A percentile compares a stretch with the other conserved stretches of the same genome.
These are phyloP conservation scores for Echinometra lucunter DNA, from an alignment of 53 echinoderm and acorn worm species.

Conservation along the genomic window DNA sequence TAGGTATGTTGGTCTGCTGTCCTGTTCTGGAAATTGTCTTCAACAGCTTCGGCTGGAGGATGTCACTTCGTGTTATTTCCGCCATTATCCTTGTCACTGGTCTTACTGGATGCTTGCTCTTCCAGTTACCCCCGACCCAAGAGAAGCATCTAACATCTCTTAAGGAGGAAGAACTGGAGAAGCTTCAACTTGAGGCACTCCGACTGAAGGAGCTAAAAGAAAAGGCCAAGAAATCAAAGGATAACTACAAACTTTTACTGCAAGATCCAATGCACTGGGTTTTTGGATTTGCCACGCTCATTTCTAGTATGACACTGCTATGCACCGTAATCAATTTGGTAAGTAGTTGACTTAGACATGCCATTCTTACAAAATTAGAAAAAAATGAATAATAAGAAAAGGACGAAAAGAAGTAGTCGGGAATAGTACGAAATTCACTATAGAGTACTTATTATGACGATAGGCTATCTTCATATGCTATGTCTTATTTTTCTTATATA, in stretches of 20 bases:
- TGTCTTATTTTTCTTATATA: background rate
- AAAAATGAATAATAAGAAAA: background rate
- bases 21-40: constrained; percentile 60
- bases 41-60: constrained; percentile 54
- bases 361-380: background rate
- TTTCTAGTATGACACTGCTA: constrained; percentile 37
- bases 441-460: too few relatives aligned
- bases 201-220: background rate
- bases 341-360: background rate
- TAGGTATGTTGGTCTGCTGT: constrained; percentile 55
- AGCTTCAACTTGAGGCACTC: constrained; percentile 26
- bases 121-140: background rate
- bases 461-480: background rate
- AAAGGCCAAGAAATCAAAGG: constrained; percentile 13
- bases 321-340: constrained; percentile 63
- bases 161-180: background rate
- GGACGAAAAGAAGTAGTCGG: background rate
- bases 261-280: constrained; percentile 64
- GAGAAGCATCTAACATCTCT: background rate
- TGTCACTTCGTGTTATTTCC: constrained; percentile 36
- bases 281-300: constrained; percentile 19
- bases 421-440: background rate
- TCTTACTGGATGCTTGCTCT: constrained; percentile 39
- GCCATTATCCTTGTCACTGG: constrained; percentile 29
- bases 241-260: constrained; percentile 50